Conservation (phyloP, 2,888 invertebrate genomes). For the Spialia ferax region DNA sequence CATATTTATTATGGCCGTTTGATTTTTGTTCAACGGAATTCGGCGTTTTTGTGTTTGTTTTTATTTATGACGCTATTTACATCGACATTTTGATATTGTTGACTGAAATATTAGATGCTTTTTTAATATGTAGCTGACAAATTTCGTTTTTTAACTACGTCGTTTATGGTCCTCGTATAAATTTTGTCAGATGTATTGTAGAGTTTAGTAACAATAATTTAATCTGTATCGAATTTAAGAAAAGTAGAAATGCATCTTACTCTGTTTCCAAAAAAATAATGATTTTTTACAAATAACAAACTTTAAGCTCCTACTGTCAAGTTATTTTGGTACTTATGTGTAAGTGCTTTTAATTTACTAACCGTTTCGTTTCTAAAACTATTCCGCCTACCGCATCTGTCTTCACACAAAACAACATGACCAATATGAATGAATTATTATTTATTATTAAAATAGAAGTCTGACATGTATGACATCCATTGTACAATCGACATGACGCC, state of each 20-base stretch:
- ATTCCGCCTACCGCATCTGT: conserved; percentile 1
- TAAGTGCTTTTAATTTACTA: too few relatives aligned
- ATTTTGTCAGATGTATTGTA: neutral
- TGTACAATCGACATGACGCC: conserved; percentile 14
- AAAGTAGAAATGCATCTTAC: neutral
- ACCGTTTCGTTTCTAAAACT: neutral
- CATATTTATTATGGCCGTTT: conserved; percentile 78
- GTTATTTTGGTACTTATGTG: too few relatives aligned
- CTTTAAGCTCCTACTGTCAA: too few relatives aligned
- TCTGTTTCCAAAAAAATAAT: too few relatives aligned
- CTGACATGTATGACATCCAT: conserved; percentile 1
- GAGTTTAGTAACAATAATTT: neutral
- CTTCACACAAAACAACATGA: neutral
- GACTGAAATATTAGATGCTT: conserved; percentile 52
- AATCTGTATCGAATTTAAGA: neutral
- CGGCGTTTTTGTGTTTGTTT: conserved; percentile 61
- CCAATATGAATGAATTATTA: conserved; percentile 4
- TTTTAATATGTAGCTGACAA: conserved; percentile 42
- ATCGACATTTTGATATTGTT: conserved; percentile 64
- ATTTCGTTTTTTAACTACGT: conserved; percentile 41
- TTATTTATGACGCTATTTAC: conserved; percentile 67
- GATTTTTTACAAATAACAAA: too few relatives aligned
- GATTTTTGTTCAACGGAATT: conserved; percentile 67
- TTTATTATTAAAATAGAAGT: conserved; percentile 14
- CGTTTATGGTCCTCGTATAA: conserved; percentile 9